Percentiles rank a stretch among this genome's conserved stretches.
Evolutionary conservation across 1,140 invertebrate genomes (phyloP).

Genomic region (Bradynema listronoti): DNA sequence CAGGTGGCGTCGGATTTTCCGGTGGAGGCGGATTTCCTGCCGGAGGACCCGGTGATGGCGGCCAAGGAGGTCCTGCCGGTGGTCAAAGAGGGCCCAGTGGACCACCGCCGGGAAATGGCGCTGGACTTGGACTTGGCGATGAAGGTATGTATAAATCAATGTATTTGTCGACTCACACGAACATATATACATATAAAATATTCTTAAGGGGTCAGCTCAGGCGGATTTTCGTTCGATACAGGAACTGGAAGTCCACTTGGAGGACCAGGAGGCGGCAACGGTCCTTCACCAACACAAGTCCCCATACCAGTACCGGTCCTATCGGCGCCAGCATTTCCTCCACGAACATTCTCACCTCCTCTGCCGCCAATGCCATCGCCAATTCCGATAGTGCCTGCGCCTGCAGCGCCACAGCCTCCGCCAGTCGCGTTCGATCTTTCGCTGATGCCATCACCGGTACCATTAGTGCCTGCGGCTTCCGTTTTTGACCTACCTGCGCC

Average conservation of each 20-base stretch:
- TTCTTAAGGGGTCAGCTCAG: background rate
- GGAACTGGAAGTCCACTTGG: background rate
- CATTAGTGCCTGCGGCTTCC: constrained; percentile 2
- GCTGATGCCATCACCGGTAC: background rate
- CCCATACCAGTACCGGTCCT: constrained; percentile 25
- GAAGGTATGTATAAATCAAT: too few relatives aligned
- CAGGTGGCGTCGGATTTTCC: background rate
- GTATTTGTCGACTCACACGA: too few relatives aligned
- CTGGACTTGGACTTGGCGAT: too few relatives aligned
- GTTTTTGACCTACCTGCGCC: background rate
- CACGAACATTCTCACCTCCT: constrained; percentile 16
- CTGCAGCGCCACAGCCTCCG: constrained; percentile 5
- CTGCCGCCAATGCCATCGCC: constrained; percentile 2
- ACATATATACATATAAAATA: too few relatives aligned
- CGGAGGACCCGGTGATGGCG: background rate
- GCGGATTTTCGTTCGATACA: background rate
- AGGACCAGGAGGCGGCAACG: constrained; percentile 8
- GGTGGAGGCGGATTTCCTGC: background rate
- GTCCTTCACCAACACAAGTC: constrained; percentile 11
- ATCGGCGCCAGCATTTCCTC: constrained; percentile 20
- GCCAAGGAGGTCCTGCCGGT: constrained; percentile 4
- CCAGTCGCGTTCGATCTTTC: constrained; percentile 3
- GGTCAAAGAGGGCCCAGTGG: constrained; percentile 3
- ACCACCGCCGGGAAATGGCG: background rate
- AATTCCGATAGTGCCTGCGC: constrained; percentile 11